Evolutionary conservation across 2,888 invertebrate species (phyloP), one percentile per base, ranked within the genome.

Genomic region (Abrostola tripartita): DNA sequence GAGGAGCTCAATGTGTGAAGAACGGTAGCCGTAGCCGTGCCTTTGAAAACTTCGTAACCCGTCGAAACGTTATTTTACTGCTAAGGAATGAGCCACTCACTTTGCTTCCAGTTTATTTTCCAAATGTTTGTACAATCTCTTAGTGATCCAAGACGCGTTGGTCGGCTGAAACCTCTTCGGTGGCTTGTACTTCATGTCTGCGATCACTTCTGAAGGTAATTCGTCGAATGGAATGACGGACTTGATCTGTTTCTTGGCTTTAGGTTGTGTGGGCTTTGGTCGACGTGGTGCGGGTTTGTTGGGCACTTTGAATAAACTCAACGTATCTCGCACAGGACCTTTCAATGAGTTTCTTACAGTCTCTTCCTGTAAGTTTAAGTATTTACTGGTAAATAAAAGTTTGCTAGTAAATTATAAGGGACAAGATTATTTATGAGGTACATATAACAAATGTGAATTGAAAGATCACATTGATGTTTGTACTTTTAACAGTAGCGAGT

Each of bases 121-220:
- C 64, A 95, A 81, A 71, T 78, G 92, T 41, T 89, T 90, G 68
- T 95, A 94, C 55, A 95, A 71, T 50, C 90, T 77, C 52, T 91
- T 91, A 0, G 93, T 94, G 24, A 88, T 87, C 95, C 95, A 95
- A 0, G 92, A 81, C 0, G 92, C 93, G 40, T 90, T 90, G 1
- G 79, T 76, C 0, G 93, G 92, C 51, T 82, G 82, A 68, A 88
- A 95, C 38, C 91, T 81, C 65, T 90, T 93, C 0, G 93, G 94
- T 0, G 94, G 93, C 40, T 92, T 93, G 50, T 93, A 93, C 44
- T 88, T 90, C 83, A 93, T 74, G 42, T 93, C 94, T 37, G 89
- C 84, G 5, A 88, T 62, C 0, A 94, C 37, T 47, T 92, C 90
- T 0, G 77, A 50, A 0, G 94, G 92, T 37, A 92, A 57, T 10